These are phyloP conservation scores for Rhyacophila evoluta DNA, from an alignment of 2,888 invertebrate species.

Conservation along the genomic window DNA sequence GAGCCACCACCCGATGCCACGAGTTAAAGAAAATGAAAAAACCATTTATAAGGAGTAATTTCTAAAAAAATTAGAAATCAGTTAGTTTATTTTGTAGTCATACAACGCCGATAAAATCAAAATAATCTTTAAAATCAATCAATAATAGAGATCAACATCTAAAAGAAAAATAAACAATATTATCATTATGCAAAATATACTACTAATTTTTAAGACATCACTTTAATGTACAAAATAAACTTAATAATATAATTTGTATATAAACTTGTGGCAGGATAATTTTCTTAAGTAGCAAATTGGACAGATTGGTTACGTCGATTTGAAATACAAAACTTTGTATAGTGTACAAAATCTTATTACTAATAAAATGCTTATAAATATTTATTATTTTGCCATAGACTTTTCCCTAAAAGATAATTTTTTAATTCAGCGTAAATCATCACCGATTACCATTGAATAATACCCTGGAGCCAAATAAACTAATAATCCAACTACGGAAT, in stretches of 20 bases:
- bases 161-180: neutral
- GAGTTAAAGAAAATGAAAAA: neutral
- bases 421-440: too few relatives aligned
- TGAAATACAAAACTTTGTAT: neutral
- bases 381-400: neutral
- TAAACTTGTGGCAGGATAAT: neutral
- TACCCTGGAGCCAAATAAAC: too few relatives aligned
- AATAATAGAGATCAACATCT: neutral
- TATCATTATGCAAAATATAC: neutral
- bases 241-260: too few relatives aligned
- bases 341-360: neutral
- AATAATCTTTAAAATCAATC: conserved; percentile 1
- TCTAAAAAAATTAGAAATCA: conserved; percentile 8
- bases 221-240: neutral
- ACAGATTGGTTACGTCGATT: conserved; percentile 2
- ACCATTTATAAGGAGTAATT: neutral
- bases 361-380: neutral
- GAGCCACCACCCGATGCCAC: too few relatives aligned
- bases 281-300: conserved; percentile 8
- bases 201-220: neutral
- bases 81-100: neutral
- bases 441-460: too few relatives aligned
- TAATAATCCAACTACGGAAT: too few relatives aligned
- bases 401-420: too few relatives aligned
- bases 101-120: neutral